Evolutionary conservation across 1,140 invertebrate species (phyloP), one percentile per base, ranked within the genome.

Genomic region (Nymphalis io): DNA sequence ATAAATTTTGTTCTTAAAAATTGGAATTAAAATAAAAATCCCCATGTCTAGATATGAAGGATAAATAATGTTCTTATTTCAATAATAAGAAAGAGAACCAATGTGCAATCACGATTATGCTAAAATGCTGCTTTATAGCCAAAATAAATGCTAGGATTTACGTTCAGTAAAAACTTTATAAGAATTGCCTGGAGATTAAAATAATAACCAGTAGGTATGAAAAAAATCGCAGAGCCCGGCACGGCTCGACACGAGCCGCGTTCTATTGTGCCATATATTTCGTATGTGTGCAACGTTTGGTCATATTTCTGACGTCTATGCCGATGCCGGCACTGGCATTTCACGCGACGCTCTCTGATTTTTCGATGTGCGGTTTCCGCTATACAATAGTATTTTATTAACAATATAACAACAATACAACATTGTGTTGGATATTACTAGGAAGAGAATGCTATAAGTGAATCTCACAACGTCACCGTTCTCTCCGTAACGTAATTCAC

Each of bases 311-410:
- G 77, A 81, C 80, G 82, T 84, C 81, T 87, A 83, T 80, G 73
- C 78, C 82, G 77, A 79, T 79, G 70, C 76, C 74, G 71, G 78
- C 81, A 82, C 80, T 85, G 80, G 83, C 80, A 82, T 82, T 90
- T 88, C 86, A 88, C 83, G 83, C 86, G 82, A 88, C 81, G 75
- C 76, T 83, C 70, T 68, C 79, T 80, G 80, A 79, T 88, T 87
- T 88, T 88, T 87, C 79, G 78, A 89, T 82, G 82, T 81, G 84
- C 78, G 82, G 83, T 85, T 89, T 86, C 85, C 83, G 81, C 76
- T 68, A 76, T 75, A 84, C 82, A 85, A 83, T 83, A 75, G 79
- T 74, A 80, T 80, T 84, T 83, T 86, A 85, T 87, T 84, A 83
- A 82, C 78, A 78, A 76, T 75, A 77, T 63, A 83, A 82, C 61